Evolutionary conservation across 2,113 vertebrate genomes (phyloP).

Genomic region (Halichoeres trimaculatus): DNA sequence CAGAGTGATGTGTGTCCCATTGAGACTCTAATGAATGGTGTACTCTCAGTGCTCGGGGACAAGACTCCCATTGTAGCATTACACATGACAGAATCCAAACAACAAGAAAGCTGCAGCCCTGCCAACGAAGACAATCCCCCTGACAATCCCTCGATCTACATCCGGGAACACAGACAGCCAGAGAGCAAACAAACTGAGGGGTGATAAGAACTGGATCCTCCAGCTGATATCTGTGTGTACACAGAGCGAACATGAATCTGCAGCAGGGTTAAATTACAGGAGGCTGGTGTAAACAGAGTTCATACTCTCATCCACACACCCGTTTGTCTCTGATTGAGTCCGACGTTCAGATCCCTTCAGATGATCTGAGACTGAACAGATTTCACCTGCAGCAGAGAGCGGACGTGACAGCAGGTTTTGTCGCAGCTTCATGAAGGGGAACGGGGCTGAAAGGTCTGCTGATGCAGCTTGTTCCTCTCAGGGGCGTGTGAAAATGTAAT

Average conservation of each 20-base stretch:
- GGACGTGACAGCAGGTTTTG: conserved; percentile 43
- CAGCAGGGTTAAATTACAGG: neutral
- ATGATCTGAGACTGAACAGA: conserved; percentile 7
- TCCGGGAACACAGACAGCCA: conserved; percentile 39
- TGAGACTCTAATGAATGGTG: conserved; percentile 53
- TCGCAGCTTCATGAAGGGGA: conserved; percentile 37
- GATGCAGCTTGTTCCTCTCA: conserved; percentile 54
- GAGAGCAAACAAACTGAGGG: conserved; percentile 56
- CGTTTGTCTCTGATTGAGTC: neutral
- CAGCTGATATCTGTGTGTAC: neutral
- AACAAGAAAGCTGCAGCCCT: conserved; percentile 44
- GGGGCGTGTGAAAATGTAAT: conserved; percentile 69
- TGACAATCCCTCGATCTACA: conserved; percentile 27
- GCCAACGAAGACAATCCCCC: conserved; percentile 53
- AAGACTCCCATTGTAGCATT: conserved; percentile 65
- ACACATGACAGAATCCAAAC: conserved; percentile 74
- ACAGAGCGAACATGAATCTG: neutral
- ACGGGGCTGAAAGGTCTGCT: conserved; percentile 47
- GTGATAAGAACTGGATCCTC: conserved; percentile 43
- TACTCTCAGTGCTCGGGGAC: conserved; percentile 40
- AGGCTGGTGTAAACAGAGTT: neutral
- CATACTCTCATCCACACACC: neutral
- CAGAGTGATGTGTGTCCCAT: conserved; percentile 33
- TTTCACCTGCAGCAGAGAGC: conserved; percentile 56
- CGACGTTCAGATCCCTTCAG: too few relatives aligned